Conservation (phyloP, 2,888 invertebrate genomes). For the Volucella bombylans region DNA sequence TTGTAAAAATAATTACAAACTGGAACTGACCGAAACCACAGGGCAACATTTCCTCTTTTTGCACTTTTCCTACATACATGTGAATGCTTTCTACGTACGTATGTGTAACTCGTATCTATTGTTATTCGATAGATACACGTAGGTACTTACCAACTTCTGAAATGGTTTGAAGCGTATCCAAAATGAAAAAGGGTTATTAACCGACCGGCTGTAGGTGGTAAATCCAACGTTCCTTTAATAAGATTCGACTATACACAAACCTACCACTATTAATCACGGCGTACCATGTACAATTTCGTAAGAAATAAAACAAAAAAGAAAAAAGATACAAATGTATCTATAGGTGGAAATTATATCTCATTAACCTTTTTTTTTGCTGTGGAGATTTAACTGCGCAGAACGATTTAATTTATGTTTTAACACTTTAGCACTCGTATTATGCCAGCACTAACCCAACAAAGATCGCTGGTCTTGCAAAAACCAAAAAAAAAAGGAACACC, state of each 20-base stretch:
- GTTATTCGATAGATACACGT: not conserved
- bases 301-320: not conserved
- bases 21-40: slow-evolving; percentile 49
- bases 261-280: slow-evolving; percentile 50
- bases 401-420: slow-evolving; percentile 16
- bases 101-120: too few relatives aligned
- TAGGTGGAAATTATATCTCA: slow-evolving; percentile 13
- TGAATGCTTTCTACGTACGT: not conserved
- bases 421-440: slow-evolving; percentile 6
- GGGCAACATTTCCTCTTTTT: slow-evolving; percentile 29
- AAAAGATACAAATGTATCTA: slow-evolving; percentile 50
- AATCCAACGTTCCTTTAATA: slow-evolving; percentile 43
- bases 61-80: slow-evolving; percentile 4
- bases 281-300: slow-evolving; percentile 18
- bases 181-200: slow-evolving; percentile 64
- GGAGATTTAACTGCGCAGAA: slow-evolving; percentile 31
- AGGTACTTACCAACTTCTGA: slow-evolving; percentile 59
- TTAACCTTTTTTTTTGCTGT: slow-evolving; percentile 29
- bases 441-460: slow-evolving; percentile 8
- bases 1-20: slow-evolving; percentile 39
- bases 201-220: slow-evolving; percentile 50
- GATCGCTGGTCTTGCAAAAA: slow-evolving; percentile 53
- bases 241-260: slow-evolving; percentile 2
- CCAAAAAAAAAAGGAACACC: slow-evolving; percentile 35
- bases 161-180: slow-evolving; percentile 62